Evolutionary conservation across 2,113 vertebrate genomes (phyloP).

Genomic region (Garra rufa): DNA sequence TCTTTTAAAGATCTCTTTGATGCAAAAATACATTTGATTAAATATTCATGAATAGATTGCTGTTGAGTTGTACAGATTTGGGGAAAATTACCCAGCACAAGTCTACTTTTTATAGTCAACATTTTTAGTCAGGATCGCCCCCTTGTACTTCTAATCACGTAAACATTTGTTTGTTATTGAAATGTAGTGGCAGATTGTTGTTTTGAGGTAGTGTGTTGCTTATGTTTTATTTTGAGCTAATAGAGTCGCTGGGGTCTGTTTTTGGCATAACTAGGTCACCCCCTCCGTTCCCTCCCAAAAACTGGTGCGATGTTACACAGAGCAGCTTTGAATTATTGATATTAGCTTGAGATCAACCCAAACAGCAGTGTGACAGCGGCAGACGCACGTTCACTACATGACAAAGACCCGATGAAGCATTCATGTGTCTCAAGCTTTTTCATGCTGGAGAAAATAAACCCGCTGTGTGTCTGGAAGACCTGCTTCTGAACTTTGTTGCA

Average conservation of each 20-base stretch:
- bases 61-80: background rate
- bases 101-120: background rate
- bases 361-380: constrained; percentile 1
- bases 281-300: constrained; percentile 47
- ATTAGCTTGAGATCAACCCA: constrained; percentile 51
- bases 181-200: background rate
- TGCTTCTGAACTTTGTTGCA: background rate
- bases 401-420: background rate
- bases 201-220: background rate
- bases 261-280: constrained; percentile 68
- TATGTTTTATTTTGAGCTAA: background rate
- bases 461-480: background rate
- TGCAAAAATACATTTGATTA: background rate
- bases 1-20: background rate
- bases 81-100: background rate
- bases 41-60: background rate
- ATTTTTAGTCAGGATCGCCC: background rate
- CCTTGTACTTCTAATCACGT: background rate
- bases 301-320: constrained; percentile 56
- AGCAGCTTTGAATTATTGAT: constrained; percentile 66
- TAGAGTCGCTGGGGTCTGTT: constrained; percentile 10
- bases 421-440: background rate
- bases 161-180: background rate
- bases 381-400: background rate
- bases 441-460: background rate